Conservation (phyloP, 2,113 vertebrate genomes). For the Periophthalmodon schlosseri region DNA sequence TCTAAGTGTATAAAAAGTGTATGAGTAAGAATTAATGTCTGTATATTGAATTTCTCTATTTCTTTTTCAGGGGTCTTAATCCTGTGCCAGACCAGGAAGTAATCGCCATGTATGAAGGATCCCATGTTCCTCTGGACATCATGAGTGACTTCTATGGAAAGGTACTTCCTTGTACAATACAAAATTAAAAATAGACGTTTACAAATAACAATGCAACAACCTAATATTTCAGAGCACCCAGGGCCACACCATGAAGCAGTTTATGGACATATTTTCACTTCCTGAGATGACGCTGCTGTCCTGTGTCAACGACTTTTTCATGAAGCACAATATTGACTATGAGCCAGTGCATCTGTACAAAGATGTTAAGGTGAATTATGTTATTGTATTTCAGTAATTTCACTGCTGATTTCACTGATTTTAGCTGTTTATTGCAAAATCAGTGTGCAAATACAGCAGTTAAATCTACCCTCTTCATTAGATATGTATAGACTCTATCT, state of each 20-base stretch:
- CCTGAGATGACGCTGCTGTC: conserved; percentile 96
- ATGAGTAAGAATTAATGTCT: not conserved
- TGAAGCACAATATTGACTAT: conserved; percentile 97
- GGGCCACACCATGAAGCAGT: conserved; percentile 96
- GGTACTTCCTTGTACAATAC: conserved; percentile 69
- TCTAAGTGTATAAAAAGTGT: not conserved
- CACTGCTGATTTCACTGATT: not conserved
- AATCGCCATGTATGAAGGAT: conserved; percentile 96
- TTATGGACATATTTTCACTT: conserved; percentile 99
- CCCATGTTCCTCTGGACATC: conserved; percentile 92
- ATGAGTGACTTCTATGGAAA: conserved; percentile 99
- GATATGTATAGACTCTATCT: conserved; percentile 10
- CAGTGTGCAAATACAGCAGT: not conserved
- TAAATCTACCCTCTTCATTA: not conserved
- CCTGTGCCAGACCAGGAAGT: conserved; percentile 94
- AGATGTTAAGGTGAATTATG: conserved; percentile 91
- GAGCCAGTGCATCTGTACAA: conserved; percentile 98
- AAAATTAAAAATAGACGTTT: not conserved
- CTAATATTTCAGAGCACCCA: conserved; percentile 85
- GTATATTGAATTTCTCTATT: not conserved
- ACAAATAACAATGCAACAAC: not conserved
- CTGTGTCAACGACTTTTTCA: conserved; percentile 96
- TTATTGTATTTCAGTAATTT: not conserved
- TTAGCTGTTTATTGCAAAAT: not conserved
- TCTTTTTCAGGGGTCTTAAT: conserved; percentile 83